A percentile compares a stretch with the other conserved stretches of the same genome.
Conservation (phyloP, 2,797 vertebrate species). For the Rousettus madagascariensis region DNA sequence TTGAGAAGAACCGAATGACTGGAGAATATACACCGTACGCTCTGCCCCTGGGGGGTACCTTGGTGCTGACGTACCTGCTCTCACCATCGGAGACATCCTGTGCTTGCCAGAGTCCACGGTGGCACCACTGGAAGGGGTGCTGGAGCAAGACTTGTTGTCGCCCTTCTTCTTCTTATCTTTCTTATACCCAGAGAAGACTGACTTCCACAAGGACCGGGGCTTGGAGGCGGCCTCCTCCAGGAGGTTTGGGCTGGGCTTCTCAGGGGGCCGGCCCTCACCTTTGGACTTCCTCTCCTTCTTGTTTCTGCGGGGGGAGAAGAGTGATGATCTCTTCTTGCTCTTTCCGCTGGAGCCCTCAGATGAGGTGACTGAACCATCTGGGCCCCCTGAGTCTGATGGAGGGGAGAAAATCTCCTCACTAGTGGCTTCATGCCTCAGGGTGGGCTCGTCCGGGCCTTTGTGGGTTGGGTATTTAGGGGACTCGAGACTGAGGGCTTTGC, state of each 20-base stretch:
- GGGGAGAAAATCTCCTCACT: slow-evolving; percentile 89
- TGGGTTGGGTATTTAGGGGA: slow-evolving; percentile 84
- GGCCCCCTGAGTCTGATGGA: slow-evolving; percentile 80
- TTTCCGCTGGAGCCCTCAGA: slow-evolving; percentile 93
- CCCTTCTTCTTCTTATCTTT: slow-evolving; percentile 97
- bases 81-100: slow-evolving; percentile 84
- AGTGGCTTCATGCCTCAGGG: slow-evolving; percentile 81
- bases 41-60: background rate
- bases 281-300: slow-evolving; percentile 98
- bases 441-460: slow-evolving; percentile 85
- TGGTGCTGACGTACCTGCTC: slow-evolving; percentile 84
- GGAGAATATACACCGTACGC: background rate
- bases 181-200: slow-evolving; percentile 97
- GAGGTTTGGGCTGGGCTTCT: slow-evolving; percentile 79
- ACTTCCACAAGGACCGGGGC: slow-evolving; percentile 96
- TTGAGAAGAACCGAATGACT: background rate
- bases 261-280: slow-evolving; percentile 87
- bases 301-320: slow-evolving; percentile 97
- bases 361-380: slow-evolving; percentile 93
- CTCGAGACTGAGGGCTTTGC: slow-evolving; percentile 82
- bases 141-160: slow-evolving; percentile 92
- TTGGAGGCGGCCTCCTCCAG: slow-evolving; percentile 89
- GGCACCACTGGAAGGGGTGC: slow-evolving; percentile 93
- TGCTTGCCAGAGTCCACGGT: slow-evolving; percentile 92
- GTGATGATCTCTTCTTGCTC: slow-evolving; percentile 95